These are phyloP conservation scores for Caenorhabditis parvicauda DNA, from an alignment of 2,888 invertebrate species.

Conservation along the genomic window DNA sequence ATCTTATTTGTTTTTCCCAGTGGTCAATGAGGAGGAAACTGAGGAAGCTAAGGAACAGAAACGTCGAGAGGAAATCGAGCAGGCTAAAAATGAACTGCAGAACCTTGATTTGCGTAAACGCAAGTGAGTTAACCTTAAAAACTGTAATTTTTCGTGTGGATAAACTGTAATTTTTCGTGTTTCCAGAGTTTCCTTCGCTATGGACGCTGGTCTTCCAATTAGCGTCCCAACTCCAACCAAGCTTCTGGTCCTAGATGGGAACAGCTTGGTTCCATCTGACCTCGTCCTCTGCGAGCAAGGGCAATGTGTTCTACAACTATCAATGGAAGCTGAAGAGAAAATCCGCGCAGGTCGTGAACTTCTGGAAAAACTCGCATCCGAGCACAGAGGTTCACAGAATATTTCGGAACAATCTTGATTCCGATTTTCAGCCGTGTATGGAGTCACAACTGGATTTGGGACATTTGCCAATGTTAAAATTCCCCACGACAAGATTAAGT, in stretches of 20 bases:
- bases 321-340: conserved; percentile 67
- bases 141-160: background rate
- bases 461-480: conserved; percentile 71
- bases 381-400: conserved; percentile 68
- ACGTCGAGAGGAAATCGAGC: conserved; percentile 28
- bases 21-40: conserved; percentile 24
- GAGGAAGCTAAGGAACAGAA: conserved; percentile 37
- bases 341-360: conserved; percentile 68
- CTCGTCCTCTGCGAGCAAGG: conserved; percentile 69
- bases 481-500: conserved; percentile 69
- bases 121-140: conserved; percentile 4
- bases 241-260: conserved; percentile 67
- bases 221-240: conserved; percentile 47
- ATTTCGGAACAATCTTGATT: background rate
- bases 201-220: conserved; percentile 16
- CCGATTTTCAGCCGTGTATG: conserved; percentile 68
- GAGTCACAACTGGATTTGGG: conserved; percentile 74
- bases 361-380: conserved; percentile 69
- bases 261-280: conserved; percentile 69
- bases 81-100: conserved; percentile 15
- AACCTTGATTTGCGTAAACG: conserved; percentile 15
- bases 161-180: background rate
- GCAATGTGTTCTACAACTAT: conserved; percentile 68
- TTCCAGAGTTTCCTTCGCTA: conserved; percentile 23
- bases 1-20: conserved; percentile 6